A percentile compares a stretch with the other conserved stretches of the same genome.
These are phyloP conservation scores for Cettia cetti DNA, from an alignment of 2,113 vertebrate species.

Conservation along the genomic window DNA sequence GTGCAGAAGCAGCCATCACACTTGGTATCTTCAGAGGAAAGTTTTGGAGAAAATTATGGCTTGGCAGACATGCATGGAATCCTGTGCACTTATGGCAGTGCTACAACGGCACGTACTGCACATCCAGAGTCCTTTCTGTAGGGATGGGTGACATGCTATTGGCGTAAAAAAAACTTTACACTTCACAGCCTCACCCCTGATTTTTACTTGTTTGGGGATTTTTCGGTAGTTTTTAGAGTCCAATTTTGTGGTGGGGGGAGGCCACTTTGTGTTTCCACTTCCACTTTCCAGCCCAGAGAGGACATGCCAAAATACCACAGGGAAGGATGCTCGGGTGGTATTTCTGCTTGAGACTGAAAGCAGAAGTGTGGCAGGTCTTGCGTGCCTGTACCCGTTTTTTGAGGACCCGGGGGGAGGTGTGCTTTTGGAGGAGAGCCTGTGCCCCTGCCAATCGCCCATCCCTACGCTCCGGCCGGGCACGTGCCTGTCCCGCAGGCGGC, in stretches of 20 bases:
- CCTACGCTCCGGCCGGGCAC: not conserved
- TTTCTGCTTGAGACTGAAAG: slow-evolving; percentile 29
- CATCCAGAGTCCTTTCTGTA: slow-evolving; percentile 19
- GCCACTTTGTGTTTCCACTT: not conserved
- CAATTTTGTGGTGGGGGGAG: not conserved
- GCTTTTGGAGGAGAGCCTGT: not conserved
- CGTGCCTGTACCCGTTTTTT: accelerated
- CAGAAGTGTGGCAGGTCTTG: slow-evolving; percentile 11
- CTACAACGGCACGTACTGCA: not conserved
- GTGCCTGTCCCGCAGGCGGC: not conserved
- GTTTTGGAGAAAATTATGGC: slow-evolving; percentile 39
- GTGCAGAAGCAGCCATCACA: slow-evolving; percentile 33
- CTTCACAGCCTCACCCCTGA: not conserved
- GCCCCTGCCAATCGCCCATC: slow-evolving; percentile 22
- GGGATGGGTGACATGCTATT: slow-evolving; percentile 36
- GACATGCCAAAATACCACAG: slow-evolving; percentile 21
- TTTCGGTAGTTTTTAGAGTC: not conserved
- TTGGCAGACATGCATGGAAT: slow-evolving; percentile 28
- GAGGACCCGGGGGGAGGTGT: not conserved
- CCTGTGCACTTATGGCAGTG: slow-evolving; percentile 37
- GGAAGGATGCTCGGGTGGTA: slow-evolving; percentile 5
- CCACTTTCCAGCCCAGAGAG: slow-evolving; percentile 41
- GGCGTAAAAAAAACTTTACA: not conserved
- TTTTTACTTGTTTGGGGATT: not conserved
- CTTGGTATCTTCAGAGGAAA: slow-evolving; percentile 17